These are phyloP conservation scores for Silurus glanis DNA, from an alignment of 2,113 vertebrate genomes.

Conservation along the genomic window DNA sequence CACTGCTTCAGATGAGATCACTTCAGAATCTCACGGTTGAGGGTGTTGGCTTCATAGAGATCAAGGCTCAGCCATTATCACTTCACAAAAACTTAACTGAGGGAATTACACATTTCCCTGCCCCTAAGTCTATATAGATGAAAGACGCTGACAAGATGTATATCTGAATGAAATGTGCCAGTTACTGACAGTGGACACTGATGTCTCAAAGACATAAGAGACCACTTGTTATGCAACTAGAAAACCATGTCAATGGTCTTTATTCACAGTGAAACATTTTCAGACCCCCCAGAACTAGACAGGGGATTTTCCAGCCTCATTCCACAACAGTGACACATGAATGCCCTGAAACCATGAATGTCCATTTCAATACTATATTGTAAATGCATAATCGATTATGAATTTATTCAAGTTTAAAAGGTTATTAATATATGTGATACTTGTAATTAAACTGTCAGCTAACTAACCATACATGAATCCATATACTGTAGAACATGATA, in stretches of 20 bases:
- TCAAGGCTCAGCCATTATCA: background rate
- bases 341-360: background rate
- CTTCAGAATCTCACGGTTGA: background rate
- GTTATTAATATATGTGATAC: background rate
- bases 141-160: slow-evolving; percentile 15
- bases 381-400: background rate
- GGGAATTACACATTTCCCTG: background rate
- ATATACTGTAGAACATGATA: background rate
- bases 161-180: background rate
- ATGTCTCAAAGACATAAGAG: slow-evolving; percentile 3
- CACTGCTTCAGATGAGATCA: background rate
- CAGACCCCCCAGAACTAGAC: slow-evolving; percentile 22
- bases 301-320: slow-evolving; percentile 25
- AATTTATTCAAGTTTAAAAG: background rate
- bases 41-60: background rate
- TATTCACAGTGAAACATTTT: slow-evolving; percentile 35
- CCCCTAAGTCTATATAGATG: background rate
- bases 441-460: background rate
- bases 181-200: background rate
- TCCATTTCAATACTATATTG: background rate
- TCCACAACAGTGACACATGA: slow-evolving; percentile 24
- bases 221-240: slow-evolving; percentile 25
- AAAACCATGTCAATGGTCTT: slow-evolving; percentile 29
- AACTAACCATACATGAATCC: background rate
- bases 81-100: background rate